Evolutionary conservation across 2,797 vertebrate species (phyloP), one percentile per base, ranked within the genome.

Genomic region (Hoplostethus atlanticus): DNA sequence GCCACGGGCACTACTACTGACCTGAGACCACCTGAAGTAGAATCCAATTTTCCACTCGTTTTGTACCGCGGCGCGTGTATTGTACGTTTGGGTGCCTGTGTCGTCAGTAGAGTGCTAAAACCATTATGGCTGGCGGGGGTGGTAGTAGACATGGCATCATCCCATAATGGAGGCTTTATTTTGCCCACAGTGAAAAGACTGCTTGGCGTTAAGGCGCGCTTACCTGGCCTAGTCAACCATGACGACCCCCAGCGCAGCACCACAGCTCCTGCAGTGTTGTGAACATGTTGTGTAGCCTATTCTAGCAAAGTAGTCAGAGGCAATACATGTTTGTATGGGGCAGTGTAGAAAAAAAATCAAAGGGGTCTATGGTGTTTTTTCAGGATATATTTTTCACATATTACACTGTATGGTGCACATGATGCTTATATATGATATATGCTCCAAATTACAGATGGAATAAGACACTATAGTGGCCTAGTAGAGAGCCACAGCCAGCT

Each of bases 11-110:
- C 66, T 58, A 76, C 73, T 80, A 64, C 75, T 88, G 85, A 89
- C 84, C 85, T 77, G 85, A 81, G 83, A 90, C 78, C 81, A 89
- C 81, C 88, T 88, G 63, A 87, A 86, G 80, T 90, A 80, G 79
- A 87, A 87, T 91, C 85, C 67, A 79, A 85, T 90, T 92, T 87
- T 87, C 84, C 70, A 50, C 79, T 83, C 51, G 61, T 85, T 88
- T 84, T 80, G 46, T 72, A 61, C 73, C 2, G 40, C 40, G 3
- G 36, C 57, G 68, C 78, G 83, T 82, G 81, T 87, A 66, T 78
- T 83, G 81, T 84, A 55, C 59, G 2, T 90, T 72, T 64, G 78
- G 71, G 76, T 77, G 56, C 76, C 58, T 67, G 76, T 74, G 61
- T 70, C 38, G 53, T 85, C 68, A 75, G 72, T 69, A 53, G 55